Percentiles rank a stretch among this genome's conserved stretches.
Conservation (phyloP, 2,113 vertebrate species). For the Boulengeromyrus knoepffleri region DNA sequence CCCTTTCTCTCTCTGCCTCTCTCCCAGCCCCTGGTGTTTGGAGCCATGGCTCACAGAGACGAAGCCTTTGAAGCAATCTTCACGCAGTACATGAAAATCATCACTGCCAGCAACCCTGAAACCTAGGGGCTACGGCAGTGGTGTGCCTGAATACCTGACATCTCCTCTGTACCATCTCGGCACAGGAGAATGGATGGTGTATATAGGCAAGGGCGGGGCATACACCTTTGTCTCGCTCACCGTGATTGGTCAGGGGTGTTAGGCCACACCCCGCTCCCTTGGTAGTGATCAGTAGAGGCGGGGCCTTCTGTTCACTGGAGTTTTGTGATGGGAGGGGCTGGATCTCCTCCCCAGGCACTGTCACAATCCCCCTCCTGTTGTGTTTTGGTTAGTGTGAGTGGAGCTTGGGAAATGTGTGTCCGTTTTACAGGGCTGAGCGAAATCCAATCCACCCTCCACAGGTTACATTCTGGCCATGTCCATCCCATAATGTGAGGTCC, state of each 20-base stretch:
- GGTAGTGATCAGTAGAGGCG: neutral
- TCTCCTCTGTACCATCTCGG: neutral
- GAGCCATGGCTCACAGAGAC: constrained; percentile 95
- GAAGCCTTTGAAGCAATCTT: constrained; percentile 91
- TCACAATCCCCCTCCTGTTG: constrained; percentile 39
- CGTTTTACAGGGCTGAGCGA: neutral
- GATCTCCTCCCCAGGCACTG: constrained; percentile 49
- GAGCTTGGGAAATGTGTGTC: constrained; percentile 31
- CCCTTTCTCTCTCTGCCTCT: constrained; percentile 6
- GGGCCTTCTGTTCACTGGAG: neutral
- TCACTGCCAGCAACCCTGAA: constrained; percentile 52
- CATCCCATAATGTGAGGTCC: too few species aligned
- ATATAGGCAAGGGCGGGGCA: neutral
- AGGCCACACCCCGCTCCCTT: neutral
- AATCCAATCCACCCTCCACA: neutral
- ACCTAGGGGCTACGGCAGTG: constrained; percentile 46
- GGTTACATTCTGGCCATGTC: neutral
- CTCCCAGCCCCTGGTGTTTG: constrained; percentile 88
- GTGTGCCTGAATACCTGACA: neutral
- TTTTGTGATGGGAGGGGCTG: constrained; percentile 8
- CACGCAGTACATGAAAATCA: constrained; percentile 73
- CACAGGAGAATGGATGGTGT: neutral
- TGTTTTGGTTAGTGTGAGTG: constrained; percentile 45
- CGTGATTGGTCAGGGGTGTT: neutral
- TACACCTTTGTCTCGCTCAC: neutral